Evolutionary conservation across 2,888 invertebrate genomes (phyloP).

Genomic region (Thymelicus sylvestris): DNA sequence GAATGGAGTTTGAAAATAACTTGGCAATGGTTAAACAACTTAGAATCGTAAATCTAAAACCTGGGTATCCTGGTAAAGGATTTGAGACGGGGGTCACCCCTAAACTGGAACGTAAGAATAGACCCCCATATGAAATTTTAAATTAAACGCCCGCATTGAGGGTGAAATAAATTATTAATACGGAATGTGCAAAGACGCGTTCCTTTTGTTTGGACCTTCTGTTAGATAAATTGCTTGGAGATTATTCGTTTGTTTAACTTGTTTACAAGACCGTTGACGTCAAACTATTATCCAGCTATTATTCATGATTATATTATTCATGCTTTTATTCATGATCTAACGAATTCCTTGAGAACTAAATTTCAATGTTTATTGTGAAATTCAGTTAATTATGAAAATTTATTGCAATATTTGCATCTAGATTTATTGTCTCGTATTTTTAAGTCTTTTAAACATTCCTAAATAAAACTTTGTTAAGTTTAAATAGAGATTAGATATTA

Average conservation of each 20-base stretch:
- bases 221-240: slow-evolving; percentile 3
- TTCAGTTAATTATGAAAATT: too few species aligned
- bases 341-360: too few species aligned
- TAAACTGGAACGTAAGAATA: slow-evolving; percentile 63
- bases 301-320: too few species aligned
- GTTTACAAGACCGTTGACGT: background rate
- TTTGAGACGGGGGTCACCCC: slow-evolving; percentile 48
- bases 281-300: too few species aligned
- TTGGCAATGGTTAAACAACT: background rate
- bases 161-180: background rate
- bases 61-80: slow-evolving; percentile 47
- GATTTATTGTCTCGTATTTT: too few species aligned
- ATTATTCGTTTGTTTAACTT: background rate
- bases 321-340: too few species aligned
- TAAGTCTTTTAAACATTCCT: too few species aligned
- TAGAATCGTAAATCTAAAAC: slow-evolving; percentile 62
- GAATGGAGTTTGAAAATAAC: background rate
- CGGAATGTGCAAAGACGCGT: background rate
- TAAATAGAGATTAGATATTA: too few species aligned
- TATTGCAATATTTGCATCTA: too few species aligned
- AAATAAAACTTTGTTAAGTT: too few species aligned
- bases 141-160: slow-evolving; percentile 53
- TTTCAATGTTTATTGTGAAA: too few species aligned
- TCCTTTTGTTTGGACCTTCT: slow-evolving; percentile 1
- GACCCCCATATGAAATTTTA: slow-evolving; percentile 67